Percentiles rank a stretch among this genome's conserved stretches.
These are phyloP conservation scores for Pogonocichla stellata DNA, from an alignment of 2,113 vertebrate genomes.

Conservation along the genomic window DNA sequence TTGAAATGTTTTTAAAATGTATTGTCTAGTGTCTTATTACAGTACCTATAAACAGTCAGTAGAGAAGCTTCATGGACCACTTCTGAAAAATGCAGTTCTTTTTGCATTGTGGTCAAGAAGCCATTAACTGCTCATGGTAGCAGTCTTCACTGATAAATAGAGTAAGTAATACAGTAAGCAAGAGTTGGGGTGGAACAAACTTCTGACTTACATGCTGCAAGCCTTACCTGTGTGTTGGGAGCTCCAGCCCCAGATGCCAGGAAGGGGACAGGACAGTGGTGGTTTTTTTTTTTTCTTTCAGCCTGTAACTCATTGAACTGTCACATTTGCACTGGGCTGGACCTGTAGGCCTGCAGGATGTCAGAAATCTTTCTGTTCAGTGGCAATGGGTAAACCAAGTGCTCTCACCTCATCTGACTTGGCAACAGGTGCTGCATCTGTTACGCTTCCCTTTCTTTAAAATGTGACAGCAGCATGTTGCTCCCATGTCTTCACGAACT, in stretches of 20 bases:
- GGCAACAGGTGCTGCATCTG: background rate
- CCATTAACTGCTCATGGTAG: background rate
- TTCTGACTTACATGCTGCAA: background rate
- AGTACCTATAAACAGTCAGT: background rate
- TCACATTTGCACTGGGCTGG: background rate
- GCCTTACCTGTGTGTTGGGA: background rate
- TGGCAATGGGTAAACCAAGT: background rate
- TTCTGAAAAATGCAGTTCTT: background rate
- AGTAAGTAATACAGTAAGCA: background rate
- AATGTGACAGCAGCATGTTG: background rate
- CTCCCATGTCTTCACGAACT: background rate
- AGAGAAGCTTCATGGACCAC: background rate
- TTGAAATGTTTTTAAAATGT: conserved; percentile 55
- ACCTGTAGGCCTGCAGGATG: background rate
- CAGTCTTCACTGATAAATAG: background rate
- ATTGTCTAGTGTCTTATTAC: conserved; percentile 59
- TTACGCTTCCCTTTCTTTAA: background rate
- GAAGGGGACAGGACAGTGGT: background rate
- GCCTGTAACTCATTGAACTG: background rate
- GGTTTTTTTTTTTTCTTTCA: background rate
- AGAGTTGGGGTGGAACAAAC: background rate
- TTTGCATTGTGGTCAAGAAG: background rate
- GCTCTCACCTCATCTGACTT: background rate
- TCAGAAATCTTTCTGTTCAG: background rate
- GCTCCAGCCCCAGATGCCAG: background rate